Conservation (phyloP, 2,797 vertebrate genomes). For the Atherinosoma microstoma region DNA sequence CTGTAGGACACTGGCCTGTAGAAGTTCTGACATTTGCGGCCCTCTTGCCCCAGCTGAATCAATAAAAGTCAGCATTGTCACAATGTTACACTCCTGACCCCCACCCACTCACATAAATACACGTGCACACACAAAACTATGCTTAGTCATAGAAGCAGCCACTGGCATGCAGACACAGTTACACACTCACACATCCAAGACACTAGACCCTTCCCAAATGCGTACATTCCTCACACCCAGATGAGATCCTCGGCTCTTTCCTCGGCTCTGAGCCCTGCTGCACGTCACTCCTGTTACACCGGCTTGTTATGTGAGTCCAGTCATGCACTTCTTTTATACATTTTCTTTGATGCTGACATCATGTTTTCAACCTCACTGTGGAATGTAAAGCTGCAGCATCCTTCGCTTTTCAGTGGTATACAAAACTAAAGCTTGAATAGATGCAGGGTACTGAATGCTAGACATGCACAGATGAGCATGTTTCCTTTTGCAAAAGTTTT, state of each 20-base stretch:
- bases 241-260: slow-evolving; percentile 61
- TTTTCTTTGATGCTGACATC: slow-evolving; percentile 58
- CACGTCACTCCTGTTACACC: slow-evolving; percentile 29
- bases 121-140: slow-evolving; percentile 22
- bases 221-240: slow-evolving; percentile 75
- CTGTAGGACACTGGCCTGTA: slow-evolving; percentile 31
- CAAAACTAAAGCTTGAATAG: neutral
- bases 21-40: slow-evolving; percentile 47
- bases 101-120: slow-evolving; percentile 25
- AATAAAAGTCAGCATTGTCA: slow-evolving; percentile 67
- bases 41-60: slow-evolving; percentile 70
- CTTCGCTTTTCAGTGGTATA: neutral
- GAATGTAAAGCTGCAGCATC: neutral
- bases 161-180: slow-evolving; percentile 56
- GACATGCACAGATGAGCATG: neutral
- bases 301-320: slow-evolving; percentile 39
- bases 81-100: slow-evolving; percentile 62
- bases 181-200: slow-evolving; percentile 69
- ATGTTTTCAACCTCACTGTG: slow-evolving; percentile 30
- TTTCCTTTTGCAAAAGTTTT: neutral
- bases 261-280: slow-evolving; percentile 59
- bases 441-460: neutral
- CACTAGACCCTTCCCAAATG: slow-evolving; percentile 73
- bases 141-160: slow-evolving; percentile 63
- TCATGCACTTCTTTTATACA: slow-evolving; percentile 25